Evolutionary conservation across 2,888 invertebrate genomes (phyloP).

Genomic region (Plebejus anna): DNA sequence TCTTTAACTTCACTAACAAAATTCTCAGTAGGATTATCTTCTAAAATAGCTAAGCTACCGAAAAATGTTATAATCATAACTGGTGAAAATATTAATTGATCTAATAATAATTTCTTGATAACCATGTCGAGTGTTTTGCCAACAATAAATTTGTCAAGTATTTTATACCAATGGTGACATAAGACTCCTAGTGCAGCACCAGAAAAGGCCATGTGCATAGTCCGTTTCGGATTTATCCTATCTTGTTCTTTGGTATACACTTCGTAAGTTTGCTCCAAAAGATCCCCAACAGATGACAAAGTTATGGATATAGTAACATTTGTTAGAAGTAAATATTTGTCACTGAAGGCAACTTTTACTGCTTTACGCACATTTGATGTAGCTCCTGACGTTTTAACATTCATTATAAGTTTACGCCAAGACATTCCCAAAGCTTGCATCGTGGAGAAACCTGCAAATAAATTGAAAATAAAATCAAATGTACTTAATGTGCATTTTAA

Average conservation of each 20-base stretch:
- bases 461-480: not conserved
- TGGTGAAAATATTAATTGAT: constrained; percentile 93
- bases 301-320: constrained; percentile 89
- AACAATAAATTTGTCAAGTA: constrained; percentile 86
- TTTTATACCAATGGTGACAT: constrained; percentile 94
- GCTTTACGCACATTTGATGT: constrained; percentile 47
- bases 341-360: constrained; percentile 78
- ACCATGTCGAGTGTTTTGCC: constrained; percentile 85
- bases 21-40: constrained; percentile 81
- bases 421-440: constrained; percentile 58
- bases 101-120: constrained; percentile 88
- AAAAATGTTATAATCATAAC: constrained; percentile 91
- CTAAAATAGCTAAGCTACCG: constrained; percentile 87
- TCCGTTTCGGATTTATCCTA: constrained; percentile 82
- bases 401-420: constrained; percentile 58
- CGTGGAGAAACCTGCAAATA: constrained; percentile 35
- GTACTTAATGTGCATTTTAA: not conserved
- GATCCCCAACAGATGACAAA: constrained; percentile 89
- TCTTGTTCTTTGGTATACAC: constrained; percentile 81
- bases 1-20: constrained; percentile 84
- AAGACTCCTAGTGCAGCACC: constrained; percentile 89
- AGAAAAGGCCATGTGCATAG: constrained; percentile 88
- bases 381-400: constrained; percentile 46
- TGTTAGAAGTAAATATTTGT: constrained; percentile 87
- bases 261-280: constrained; percentile 91